Evolutionary conservation across 2,888 invertebrate genomes (phyloP).

Genomic region (Morinoia aosen): DNA sequence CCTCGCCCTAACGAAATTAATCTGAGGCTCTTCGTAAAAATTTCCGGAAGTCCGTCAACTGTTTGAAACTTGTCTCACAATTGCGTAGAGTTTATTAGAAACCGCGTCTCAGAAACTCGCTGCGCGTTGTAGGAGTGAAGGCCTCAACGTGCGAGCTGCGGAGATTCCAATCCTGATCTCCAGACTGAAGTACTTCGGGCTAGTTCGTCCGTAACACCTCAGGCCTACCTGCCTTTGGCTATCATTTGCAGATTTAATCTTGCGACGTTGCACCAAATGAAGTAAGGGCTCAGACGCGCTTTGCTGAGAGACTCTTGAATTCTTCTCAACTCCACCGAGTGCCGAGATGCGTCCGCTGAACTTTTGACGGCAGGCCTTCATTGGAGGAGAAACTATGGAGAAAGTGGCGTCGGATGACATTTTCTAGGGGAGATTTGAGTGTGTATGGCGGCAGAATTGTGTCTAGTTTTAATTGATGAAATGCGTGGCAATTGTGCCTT

Average conservation of each 20-base stretch:
- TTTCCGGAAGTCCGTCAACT: conserved; percentile 39
- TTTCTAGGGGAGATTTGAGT: not conserved
- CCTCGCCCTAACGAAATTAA: conserved; percentile 42
- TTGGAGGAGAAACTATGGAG: not conserved
- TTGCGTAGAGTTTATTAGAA: conserved; percentile 41
- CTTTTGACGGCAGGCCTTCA: not conserved
- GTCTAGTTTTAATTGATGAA: not conserved
- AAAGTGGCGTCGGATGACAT: not conserved
- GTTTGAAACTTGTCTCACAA: conserved; percentile 30
- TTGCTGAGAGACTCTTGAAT: not conserved
- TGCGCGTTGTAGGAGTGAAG: not conserved
- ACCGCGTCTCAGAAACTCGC: not conserved
- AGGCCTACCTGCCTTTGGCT: conserved; percentile 18
- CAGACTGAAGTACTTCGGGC: not conserved
- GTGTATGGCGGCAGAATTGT: not conserved
- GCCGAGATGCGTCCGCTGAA: not conserved
- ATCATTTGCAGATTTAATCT: conserved; percentile 37
- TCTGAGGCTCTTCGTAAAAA: conserved; percentile 45
- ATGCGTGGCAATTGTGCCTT: not conserved
- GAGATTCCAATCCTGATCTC: not conserved
- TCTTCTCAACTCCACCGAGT: not conserved
- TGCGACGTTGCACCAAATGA: conserved; percentile 9
- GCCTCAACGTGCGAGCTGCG: not conserved
- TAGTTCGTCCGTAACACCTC: not conserved
- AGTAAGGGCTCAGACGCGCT: conserved; percentile 23